phyloP scores from a whole-genome alignment of 2,888 invertebrate species.

The Caradrina kadenii region DNA sequence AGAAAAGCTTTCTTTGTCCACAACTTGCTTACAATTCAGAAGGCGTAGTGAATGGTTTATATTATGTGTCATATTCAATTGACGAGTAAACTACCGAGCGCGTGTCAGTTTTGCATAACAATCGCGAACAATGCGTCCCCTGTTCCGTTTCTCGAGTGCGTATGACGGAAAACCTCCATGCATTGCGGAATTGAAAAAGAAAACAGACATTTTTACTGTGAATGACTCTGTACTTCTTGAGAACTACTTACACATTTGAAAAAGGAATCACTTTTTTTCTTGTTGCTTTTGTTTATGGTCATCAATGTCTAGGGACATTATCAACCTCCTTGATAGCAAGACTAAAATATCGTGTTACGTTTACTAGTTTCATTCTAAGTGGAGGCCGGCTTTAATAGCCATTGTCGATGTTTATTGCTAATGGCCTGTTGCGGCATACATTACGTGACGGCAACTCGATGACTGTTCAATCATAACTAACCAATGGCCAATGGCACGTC shows the following conservation, averaged over 20 bases:
- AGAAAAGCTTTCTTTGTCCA: slow-evolving; percentile 63
- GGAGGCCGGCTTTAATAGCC: slow-evolving; percentile 65
- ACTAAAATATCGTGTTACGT: slow-evolving; percentile 31
- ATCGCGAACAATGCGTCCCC: slow-evolving; percentile 73
- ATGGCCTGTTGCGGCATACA: slow-evolving; percentile 71
- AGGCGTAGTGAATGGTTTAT: slow-evolving; percentile 68
- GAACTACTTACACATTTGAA: slow-evolving; percentile 20
- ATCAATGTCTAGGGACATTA: slow-evolving; percentile 61
- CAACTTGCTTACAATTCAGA: slow-evolving; percentile 66
- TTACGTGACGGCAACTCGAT: slow-evolving; percentile 68
- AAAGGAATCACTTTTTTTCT: slow-evolving; percentile 10
- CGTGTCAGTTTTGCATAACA: slow-evolving; percentile 82
- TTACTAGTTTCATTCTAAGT: slow-evolving; percentile 38
- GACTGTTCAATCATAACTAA: slow-evolving; percentile 65
- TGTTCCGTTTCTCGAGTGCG: slow-evolving; percentile 68
- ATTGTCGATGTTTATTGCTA: slow-evolving; percentile 70
- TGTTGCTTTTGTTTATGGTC: slow-evolving; percentile 30
- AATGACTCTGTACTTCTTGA: background rate
- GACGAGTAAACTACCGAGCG: slow-evolving; percentile 74
- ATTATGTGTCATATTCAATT: slow-evolving; percentile 76
- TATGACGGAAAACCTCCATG: slow-evolving; percentile 64
- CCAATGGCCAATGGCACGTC: slow-evolving; percentile 67
- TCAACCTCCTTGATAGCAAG: slow-evolving; percentile 11
- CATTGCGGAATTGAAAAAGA: slow-evolving; percentile 57
- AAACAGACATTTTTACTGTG: slow-evolving; percentile 16